Base-by-base conservation (phyloP, 92 coral and sea anemone genomes). In the Phenganax marumi region DNA sequence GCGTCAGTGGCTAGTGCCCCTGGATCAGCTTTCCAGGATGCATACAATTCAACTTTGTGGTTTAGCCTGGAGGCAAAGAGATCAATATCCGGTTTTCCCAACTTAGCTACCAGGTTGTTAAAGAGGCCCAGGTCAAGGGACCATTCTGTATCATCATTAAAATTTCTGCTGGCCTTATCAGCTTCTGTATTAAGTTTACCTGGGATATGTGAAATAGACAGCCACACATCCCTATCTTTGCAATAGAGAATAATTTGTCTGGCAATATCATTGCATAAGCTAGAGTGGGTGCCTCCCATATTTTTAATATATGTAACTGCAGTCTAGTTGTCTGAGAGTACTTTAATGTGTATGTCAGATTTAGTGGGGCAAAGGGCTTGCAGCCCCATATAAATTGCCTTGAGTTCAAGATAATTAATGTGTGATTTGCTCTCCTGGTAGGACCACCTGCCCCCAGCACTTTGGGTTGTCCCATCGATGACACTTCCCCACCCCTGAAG, bases 141-240 rank as follows among this genome's bases (percentile, higher is more conserved):
- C 92, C 90, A 87, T 83, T 89, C 92, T 53, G 90, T 89, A 56
- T n/a, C n/a, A n/a, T n/a, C n/a, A n/a, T n/a, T n/a, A n/a, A n/a
- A n/a, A n/a, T n/a, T n/a, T n/a, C n/a, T n/a, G n/a, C n/a, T n/a
- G n/a, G n/a, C n/a, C n/a, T n/a, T n/a, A n/a, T n/a, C n/a, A n/a
- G n/a, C n/a, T n/a, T n/a, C n/a, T n/a, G n/a, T n/a, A n/a, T n/a
- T n/a, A n/a, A n/a, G n/a, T n/a, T n/a, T n/a, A n/a, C n/a, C n/a
- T n/a, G 90, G 91, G n/a, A 89, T 24, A 60, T 85, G 89, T 16
- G 89, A 85, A 25, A 85, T 73, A 21, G 88, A 77, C n/a, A n/a
- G n/a, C n/a, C 74, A 85, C 23, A 25, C 52, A 8, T 81, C 49
- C 62, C 86, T 88, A n/a, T 52, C 73, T 63, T 47, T 87, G 70